phyloP scores from a whole-genome alignment of 2,888 invertebrate species.

The Horisme vitalbata region DNA sequence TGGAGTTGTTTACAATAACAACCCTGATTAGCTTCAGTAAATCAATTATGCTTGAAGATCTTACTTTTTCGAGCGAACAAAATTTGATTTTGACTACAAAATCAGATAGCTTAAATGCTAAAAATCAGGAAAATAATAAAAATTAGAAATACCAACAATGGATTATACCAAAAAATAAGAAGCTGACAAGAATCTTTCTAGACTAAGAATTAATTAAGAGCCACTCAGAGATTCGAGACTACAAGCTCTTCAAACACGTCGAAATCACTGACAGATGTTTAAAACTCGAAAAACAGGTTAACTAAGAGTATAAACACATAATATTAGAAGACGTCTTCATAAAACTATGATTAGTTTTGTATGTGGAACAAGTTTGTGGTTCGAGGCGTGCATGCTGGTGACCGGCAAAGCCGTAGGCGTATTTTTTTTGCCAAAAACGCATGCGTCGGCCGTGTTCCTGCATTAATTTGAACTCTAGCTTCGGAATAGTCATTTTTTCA shows the following conservation, averaged over 20 bases:
- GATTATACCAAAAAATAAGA: background rate
- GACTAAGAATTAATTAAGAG: background rate
- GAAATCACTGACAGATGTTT: background rate
- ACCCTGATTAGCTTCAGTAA: slow-evolving; percentile 17
- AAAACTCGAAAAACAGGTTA: slow-evolving; percentile 11
- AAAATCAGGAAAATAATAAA: background rate
- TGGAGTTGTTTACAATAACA: slow-evolving; percentile 61
- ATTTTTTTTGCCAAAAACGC: slow-evolving; percentile 69
- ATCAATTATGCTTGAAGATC: background rate
- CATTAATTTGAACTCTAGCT: slow-evolving; percentile 48
- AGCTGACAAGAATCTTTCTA: background rate
- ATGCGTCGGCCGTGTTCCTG: slow-evolving; percentile 62
- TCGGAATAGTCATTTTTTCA: slow-evolving; percentile 20
- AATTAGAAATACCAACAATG: background rate
- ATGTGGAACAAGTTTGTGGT: slow-evolving; percentile 3
- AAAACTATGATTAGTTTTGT: slow-evolving; percentile 3
- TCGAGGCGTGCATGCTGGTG: slow-evolving; percentile 3
- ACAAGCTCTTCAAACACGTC: background rate
- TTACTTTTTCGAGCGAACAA: background rate
- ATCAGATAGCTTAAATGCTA: background rate
- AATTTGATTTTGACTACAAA: background rate
- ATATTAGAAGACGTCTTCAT: background rate
- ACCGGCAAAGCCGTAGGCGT: slow-evolving; percentile 56
- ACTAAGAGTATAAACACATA: slow-evolving; percentile 1
- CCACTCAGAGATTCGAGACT: background rate